Evolutionary conservation across 1,140 invertebrate genomes (phyloP), one percentile per base, ranked within the genome.

Genomic region (Zaprionus africanus): DNA sequence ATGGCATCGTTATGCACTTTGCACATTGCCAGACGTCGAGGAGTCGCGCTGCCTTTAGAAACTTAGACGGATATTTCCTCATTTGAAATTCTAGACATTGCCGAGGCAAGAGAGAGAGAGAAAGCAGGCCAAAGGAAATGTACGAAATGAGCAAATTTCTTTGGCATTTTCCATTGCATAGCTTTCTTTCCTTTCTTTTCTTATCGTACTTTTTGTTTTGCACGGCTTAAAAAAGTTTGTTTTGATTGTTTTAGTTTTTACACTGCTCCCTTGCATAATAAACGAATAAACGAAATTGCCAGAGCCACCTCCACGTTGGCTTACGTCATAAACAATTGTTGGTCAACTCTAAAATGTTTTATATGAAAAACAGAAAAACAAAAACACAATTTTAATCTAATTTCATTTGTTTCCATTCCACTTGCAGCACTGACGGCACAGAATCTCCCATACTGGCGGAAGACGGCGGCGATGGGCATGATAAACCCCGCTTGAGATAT

Each of bases 401-500:
- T 12, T 63, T 54, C 61, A 58, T 51, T 65, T 19, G 9, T 46
- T 67, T 63, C 58, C 60, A 31, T 56, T 68, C 74, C 82, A 78
- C 93, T 91, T 94, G 1, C 93, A 95, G 93, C 93, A 95, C 95
- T 93, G 95, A 95, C 94, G 95, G 95, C 93, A 95, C 95, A 93
- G 95, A 95, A 85, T 95, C 95, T 82, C 95, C 95, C 77, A 95
- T 95, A 91, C 93, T 95, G 92, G 95, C 95, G 90, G 95, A 96
- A 92, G 95, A 95, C 76, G 94, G 94, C 85, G 94, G 94, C 90
- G 94, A 95, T 91, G 94, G 94, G 76, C 94, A 94, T 88, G 94
- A 94, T 34, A 96, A 97, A 93, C 95, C 96, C 76, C 94, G 95
- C 82, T 94, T 97, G 81, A 97, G 97, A 94, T 98, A 98, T 94